Base-by-base conservation (phyloP, 2,113 vertebrate species). In the Gobio gobio region DNA sequence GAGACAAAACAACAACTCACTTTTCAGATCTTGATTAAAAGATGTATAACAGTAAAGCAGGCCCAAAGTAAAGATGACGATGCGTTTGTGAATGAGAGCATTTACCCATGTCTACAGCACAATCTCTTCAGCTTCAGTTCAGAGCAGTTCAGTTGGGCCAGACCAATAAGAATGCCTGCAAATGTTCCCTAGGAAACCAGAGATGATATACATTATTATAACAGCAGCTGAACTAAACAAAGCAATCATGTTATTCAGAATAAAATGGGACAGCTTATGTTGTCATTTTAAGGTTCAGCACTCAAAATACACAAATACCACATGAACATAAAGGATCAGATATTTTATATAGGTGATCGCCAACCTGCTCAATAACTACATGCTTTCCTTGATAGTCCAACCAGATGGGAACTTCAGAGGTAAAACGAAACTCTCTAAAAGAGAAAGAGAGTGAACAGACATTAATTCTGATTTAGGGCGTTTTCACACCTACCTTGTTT, bases 351-450 rank as follows among this genome's bases (percentile, higher is more conserved):
- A n/a, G 36, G 2, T 18, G 49, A 68, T 75, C 85, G 80, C 85
- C 93, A 87, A 97, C 96, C 93, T 98, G 97, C 89, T 98, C 96
- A 87, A 97, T 95, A 75, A 95, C 94, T 9, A 98, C 94, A 49
- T 97, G 97, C 86, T 98, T 98, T 88, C 97, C 97, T 0, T 98
- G 97, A 86, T 98, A 98, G 88, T 98, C 97, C 82, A 98, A 92
- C 95, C 96, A 97, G 91, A 98, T 97, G 88, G 97, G 97, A 89
- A 98, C 97, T 93, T 98, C 97, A 0, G 96, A 96, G 0, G 96
- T 97, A 89, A 98, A 98, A 70, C 97, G 96, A 85, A 98, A 98
- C 91, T 98, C 97, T 89, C 97, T 98, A 36, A 74, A 66, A 51
- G 12, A 85, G 16, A 73, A 3, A 72, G 49, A 83, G 54, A 1